Base-by-base conservation (phyloP, 2,888 invertebrate genomes). In the Nowickia ferox region DNA sequence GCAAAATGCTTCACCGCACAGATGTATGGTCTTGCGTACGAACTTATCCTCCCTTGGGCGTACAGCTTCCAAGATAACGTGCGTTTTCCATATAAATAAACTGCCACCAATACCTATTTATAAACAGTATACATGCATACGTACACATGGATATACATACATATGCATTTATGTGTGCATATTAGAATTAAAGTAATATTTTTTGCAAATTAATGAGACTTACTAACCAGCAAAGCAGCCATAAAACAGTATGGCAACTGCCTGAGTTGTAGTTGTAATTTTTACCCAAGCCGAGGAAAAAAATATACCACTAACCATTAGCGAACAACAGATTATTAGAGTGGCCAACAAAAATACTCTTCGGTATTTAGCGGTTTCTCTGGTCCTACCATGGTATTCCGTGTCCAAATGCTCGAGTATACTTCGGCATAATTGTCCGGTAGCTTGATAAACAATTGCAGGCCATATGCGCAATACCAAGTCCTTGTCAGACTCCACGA, bases 1-100 rank as follows among this genome's bases (percentile, higher is more conserved):
- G 78, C 92, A 93, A 84, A 93, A 93, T 17, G 93, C 92, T 85
- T 93, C 93, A 17, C 92, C 92, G 66, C 92, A 92, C 19, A 93
- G 85, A 55, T 91, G 92, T 40, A 93, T 92, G 0, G 93, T 93
- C 76, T 92, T 92, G 40, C 92, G 90, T 3, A 93, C 93, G 59
- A 91, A 92, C 84, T 92, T 92, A 71, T 93, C 92, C 81, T 93
- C 92, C 0, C 92, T 91, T 10, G 92, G 92, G 51, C 92, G 92
- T n/a, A 93, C 92, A 44, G 92, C 91, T 87, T 93, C 92, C 69
- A 93, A 85, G 65, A 93, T 92, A 8, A 91, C 90, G 66, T 93
- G 92, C 0, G 92, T 92, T 81, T 91, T 91, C 89, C 92, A 92
- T 44, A 90, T 88, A 85, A 91, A 92, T 13, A 92, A 65, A 79